Evolutionary conservation across 2,113 vertebrate genomes (phyloP).

Genomic region (Garra rufa): DNA sequence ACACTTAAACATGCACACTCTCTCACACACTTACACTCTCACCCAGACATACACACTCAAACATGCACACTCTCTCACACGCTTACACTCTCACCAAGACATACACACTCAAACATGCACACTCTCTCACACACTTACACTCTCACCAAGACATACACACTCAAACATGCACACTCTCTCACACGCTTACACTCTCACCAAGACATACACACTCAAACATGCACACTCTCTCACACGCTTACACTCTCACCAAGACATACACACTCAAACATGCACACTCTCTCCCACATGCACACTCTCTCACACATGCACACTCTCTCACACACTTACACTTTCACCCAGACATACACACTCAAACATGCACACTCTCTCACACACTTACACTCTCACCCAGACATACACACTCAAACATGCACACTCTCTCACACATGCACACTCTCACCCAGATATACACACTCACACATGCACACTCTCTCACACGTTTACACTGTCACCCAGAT

Average conservation of each 20-base stretch:
- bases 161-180: background rate
- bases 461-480: background rate
- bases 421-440: background rate
- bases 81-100: too few species aligned
- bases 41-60: conserved; percentile 82
- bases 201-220: background rate
- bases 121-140: background rate
- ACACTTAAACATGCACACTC: conserved; percentile 25
- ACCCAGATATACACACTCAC: conserved; percentile 82
- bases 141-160: conserved; percentile 65
- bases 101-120: conserved; percentile 56
- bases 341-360: conserved; percentile 79
- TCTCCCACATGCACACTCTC: background rate
- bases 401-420: background rate
- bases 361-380: background rate
- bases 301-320: background rate
- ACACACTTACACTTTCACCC: conserved; percentile 59
- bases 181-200: background rate
- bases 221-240: background rate
- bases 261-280: background rate
- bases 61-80: background rate
- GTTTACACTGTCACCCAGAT: conserved; percentile 86
- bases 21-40: background rate
- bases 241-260: too few species aligned
- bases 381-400: conserved; percentile 82